A percentile compares a stretch with the other conserved stretches of the same genome.
phyloP scores from a whole-genome alignment of 2,888 invertebrate species.

The Drosophila merina region DNA sequence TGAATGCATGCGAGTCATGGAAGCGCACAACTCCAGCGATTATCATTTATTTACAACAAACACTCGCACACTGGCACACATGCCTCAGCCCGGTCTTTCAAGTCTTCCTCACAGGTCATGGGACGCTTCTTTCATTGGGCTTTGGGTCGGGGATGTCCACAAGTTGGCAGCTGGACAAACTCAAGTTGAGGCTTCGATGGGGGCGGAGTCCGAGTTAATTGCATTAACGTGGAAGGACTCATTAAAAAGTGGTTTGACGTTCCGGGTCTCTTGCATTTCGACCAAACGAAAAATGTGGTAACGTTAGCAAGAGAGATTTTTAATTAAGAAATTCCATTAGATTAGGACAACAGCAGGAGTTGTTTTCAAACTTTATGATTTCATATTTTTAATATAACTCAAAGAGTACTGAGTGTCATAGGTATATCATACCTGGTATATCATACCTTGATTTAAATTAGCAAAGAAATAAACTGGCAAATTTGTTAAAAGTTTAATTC shows the following conservation, averaged over 20 bases:
- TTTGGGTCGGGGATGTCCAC: not conserved
- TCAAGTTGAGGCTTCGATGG: slow-evolving; percentile 14
- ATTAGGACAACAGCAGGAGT: not conserved
- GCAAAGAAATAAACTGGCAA: too few species aligned
- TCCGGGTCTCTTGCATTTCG: not conserved
- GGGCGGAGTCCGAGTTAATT: slow-evolving; percentile 36
- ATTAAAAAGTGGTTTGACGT: slow-evolving; percentile 7
- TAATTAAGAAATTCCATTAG: not conserved
- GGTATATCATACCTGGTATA: too few species aligned
- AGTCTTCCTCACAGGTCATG: slow-evolving; percentile 2
- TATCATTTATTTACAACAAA: slow-evolving; percentile 66
- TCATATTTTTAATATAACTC: too few species aligned
- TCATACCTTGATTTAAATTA: too few species aligned
- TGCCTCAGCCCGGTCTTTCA: slow-evolving; percentile 6
- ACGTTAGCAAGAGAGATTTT: not conserved
- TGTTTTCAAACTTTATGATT: too few species aligned
- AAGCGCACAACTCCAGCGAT: slow-evolving; percentile 47
- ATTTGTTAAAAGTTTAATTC: not conserved
- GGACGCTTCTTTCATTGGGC: not conserved
- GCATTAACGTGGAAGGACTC: slow-evolving; percentile 19
- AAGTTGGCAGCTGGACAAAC: slow-evolving; percentile 27
- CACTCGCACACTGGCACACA: slow-evolving; percentile 15
- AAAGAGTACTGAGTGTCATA: too few species aligned
- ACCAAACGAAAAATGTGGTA: not conserved
- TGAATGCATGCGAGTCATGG: slow-evolving; percentile 58